Evolutionary conservation across 2,888 invertebrate genomes (phyloP).

Genomic region (Drosophila mayaguana): DNA sequence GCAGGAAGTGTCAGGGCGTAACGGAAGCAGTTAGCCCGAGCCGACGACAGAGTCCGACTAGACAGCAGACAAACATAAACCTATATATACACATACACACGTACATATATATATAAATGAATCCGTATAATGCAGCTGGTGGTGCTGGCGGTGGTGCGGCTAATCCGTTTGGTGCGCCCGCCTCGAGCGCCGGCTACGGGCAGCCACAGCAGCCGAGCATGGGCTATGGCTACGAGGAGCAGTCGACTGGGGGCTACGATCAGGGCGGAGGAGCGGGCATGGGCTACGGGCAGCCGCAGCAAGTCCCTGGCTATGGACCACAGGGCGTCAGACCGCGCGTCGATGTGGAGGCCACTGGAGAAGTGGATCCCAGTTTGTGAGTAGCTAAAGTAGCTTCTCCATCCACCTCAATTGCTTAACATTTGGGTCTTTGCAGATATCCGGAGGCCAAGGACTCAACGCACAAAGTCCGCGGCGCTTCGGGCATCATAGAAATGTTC

Average conservation of each 20-base stretch:
- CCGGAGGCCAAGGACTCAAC: conserved; percentile 95
- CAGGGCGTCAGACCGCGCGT: conserved; percentile 89
- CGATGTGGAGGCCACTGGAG: conserved; percentile 92
- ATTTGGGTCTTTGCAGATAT: conserved; percentile 86
- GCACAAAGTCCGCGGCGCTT: conserved; percentile 94
- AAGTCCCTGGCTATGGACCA: conserved; percentile 74
- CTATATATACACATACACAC: conserved; percentile 12
- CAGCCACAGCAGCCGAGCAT: conserved; percentile 73
- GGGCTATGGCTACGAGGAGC: conserved; percentile 80
- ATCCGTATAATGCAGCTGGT: conserved; percentile 62
- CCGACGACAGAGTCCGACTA: conserved; percentile 1
- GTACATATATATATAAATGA: conserved; percentile 48
- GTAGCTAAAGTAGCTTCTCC: conserved; percentile 50
- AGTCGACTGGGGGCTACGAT: conserved; percentile 69
- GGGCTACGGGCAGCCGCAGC: conserved; percentile 53
- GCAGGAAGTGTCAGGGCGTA: conserved; percentile 26
- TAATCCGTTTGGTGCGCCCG: conserved; percentile 81
- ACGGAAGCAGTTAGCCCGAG: conserved; percentile 14
- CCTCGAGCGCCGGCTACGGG: conserved; percentile 51
- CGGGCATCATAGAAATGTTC: conserved; percentile 93
- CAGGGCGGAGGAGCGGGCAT: conserved; percentile 65
- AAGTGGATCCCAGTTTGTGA: conserved; percentile 93
- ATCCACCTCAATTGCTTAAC: no score
- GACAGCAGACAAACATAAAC: conserved; percentile 13
- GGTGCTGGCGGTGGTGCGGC: conserved; percentile 67